Evolutionary conservation across 2,797 vertebrate species (phyloP), one percentile per base, ranked within the genome.

Genomic region (Todus mexicanus): DNA sequence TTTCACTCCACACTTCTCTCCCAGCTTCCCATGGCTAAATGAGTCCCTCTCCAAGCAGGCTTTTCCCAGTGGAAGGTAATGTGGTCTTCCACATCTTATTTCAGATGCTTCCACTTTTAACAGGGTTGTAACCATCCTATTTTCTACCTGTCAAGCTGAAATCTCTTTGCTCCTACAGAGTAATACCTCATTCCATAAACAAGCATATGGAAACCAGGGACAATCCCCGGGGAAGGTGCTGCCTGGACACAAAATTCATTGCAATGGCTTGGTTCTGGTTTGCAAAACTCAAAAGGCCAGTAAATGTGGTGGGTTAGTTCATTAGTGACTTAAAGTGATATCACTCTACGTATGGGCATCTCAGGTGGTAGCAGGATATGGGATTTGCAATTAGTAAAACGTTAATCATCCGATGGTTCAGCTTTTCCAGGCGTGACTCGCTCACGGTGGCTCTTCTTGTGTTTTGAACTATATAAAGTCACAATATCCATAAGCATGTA

Each of bases 1-100:
- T 68, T 73, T 21, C 56, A 53, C 85, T 79, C 77, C 95, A 91
- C 48, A 45, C 64, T 64, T 87, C 81, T 84, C 48, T 66, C 77
- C 25, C 73, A 78, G 61, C 38, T 78, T 78, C 29, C 83, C 84
- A 57, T 17, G 37, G 60, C 60, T 77, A 35, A 56, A 21, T 7
- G 54, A 70, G 38, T 26, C 64, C 68, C 56, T 88, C 74, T 88
- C 74, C 87, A 66, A 70, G 48, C 26, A 48, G 27, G 25, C 16
- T 92, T 84, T 33, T 76, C 92, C 91, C 92, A 91, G 50, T 43
- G 85, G 66, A 84, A 81, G 50, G 11, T 5, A n/a, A 40, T 7
- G 15, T 70, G 40, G 51, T 48, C 21, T 45, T 85, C 54, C 76
- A 45, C 21, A 35, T 27, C 54, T 81, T 64, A 35, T 88, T 90